These are phyloP conservation scores for Nematolebias whitei DNA, from an alignment of 2,113 vertebrate genomes.

Conservation along the genomic window DNA sequence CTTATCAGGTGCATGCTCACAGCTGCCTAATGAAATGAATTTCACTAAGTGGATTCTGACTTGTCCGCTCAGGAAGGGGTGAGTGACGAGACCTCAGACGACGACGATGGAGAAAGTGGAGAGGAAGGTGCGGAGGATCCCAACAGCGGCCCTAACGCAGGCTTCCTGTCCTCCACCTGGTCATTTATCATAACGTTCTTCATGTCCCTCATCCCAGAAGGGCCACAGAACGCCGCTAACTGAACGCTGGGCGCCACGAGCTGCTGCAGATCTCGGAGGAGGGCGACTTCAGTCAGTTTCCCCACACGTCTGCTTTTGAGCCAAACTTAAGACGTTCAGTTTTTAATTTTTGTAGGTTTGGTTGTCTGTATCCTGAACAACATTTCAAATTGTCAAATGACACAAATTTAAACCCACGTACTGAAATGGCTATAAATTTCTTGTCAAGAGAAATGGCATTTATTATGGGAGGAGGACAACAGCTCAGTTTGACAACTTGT, in stretches of 20 bases:
- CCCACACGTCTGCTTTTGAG: too few relatives aligned
- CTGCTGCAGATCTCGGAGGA: conserved; percentile 3
- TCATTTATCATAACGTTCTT: conserved; percentile 96
- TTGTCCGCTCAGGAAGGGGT: conserved; percentile 83
- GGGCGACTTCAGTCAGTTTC: conserved; percentile 7
- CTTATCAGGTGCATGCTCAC: conserved; percentile 1
- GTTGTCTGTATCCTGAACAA: conserved; percentile 16
- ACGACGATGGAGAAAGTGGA: conserved; percentile 79
- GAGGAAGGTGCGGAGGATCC: conserved; percentile 85
- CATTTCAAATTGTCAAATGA: not conserved
- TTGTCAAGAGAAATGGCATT: too few relatives aligned
- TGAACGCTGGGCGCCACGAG: conserved; percentile 61
- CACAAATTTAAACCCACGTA: not conserved
- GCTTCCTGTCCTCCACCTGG: conserved; percentile 93
- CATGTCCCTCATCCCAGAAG: conserved; percentile 95
- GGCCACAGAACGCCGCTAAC: conserved; percentile 91
- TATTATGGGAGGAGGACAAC: not conserved
- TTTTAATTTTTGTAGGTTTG: not conserved
- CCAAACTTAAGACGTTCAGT: too few relatives aligned
- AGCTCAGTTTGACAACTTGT: conserved; percentile 25
- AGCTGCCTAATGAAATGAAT: not conserved
- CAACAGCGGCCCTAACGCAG: conserved; percentile 79
- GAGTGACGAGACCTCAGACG: conserved; percentile 88
- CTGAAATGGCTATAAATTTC: too few relatives aligned
- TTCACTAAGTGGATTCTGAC: not conserved